These are phyloP conservation scores for Lacerta bilineata DNA, from an alignment of 2,797 vertebrate species.

Conservation along the genomic window DNA sequence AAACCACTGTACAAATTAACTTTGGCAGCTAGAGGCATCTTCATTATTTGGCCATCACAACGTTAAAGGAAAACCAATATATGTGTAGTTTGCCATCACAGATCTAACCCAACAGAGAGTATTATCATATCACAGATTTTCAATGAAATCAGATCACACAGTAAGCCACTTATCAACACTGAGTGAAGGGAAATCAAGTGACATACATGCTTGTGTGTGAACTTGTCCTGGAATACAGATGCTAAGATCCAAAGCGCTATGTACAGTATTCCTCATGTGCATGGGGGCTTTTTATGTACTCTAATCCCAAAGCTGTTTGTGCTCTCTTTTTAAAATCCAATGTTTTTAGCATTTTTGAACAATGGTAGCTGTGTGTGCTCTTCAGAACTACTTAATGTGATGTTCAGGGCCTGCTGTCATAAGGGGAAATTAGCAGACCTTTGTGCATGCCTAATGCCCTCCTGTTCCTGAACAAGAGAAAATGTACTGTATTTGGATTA, in stretches of 20 bases:
- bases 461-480: not conserved
- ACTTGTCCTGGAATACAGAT: not conserved
- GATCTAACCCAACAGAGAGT: not conserved
- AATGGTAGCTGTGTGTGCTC: not conserved
- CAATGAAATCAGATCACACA: no score
- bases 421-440: not conserved
- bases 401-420: not conserved
- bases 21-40: not conserved
- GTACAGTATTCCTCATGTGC: no score
- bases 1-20: not conserved
- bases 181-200: not conserved
- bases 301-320: not conserved
- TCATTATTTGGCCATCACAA: not conserved
- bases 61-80: not conserved
- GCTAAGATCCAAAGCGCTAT: not conserved
- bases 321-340: no score
- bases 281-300: not conserved
- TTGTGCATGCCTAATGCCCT: not conserved
- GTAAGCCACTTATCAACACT: not conserved
- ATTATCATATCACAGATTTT: not conserved
- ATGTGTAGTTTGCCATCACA: not conserved
- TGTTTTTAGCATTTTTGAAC: no score
- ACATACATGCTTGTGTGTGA: not conserved
- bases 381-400: not conserved
- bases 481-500: not conserved